phyloP scores from a whole-genome alignment of 2,797 vertebrate genomes.

The Fistularia commersonii region DNA sequence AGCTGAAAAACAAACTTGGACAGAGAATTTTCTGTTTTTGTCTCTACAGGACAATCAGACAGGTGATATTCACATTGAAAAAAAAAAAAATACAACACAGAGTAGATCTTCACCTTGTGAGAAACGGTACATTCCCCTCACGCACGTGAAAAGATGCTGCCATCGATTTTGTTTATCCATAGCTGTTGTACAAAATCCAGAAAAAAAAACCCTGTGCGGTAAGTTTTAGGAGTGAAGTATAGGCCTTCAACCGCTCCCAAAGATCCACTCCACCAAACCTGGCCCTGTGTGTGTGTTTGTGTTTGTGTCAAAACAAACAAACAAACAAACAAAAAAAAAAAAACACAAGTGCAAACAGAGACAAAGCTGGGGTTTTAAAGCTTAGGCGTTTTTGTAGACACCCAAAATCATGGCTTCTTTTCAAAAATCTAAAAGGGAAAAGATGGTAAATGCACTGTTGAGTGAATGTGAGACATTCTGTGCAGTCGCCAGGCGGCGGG shows the following conservation, averaged over 20 bases:
- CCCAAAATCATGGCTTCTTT: too few species aligned
- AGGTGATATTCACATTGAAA: slow-evolving; percentile 20
- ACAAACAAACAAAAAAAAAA: background rate
- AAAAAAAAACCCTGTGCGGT: slow-evolving; percentile 40
- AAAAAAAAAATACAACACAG: slow-evolving; percentile 20
- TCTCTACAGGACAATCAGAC: slow-evolving; percentile 18
- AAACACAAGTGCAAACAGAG: too few species aligned
- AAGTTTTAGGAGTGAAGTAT: slow-evolving; percentile 83
- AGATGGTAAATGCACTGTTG: too few species aligned
- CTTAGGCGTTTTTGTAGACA: too few species aligned
- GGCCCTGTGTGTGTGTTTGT: background rate
- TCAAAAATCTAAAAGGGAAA: too few species aligned
- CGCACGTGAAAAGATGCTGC: slow-evolving; percentile 32
- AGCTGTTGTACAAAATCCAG: slow-evolving; percentile 70
- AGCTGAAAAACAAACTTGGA: slow-evolving; percentile 42
- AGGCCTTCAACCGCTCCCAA: slow-evolving; percentile 59
- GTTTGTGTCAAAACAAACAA: background rate
- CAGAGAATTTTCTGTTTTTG: slow-evolving; percentile 6
- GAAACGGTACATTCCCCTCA: slow-evolving; percentile 40
- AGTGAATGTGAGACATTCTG: too few species aligned
- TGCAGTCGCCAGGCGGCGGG: too few species aligned
- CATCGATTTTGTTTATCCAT: slow-evolving; percentile 69
- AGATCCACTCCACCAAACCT: slow-evolving; percentile 17
- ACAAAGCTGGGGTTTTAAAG: too few species aligned
- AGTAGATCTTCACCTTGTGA: slow-evolving; percentile 18